phyloP scores from a whole-genome alignment of 1,140 invertebrate genomes.

The Heliconius hermathena region DNA sequence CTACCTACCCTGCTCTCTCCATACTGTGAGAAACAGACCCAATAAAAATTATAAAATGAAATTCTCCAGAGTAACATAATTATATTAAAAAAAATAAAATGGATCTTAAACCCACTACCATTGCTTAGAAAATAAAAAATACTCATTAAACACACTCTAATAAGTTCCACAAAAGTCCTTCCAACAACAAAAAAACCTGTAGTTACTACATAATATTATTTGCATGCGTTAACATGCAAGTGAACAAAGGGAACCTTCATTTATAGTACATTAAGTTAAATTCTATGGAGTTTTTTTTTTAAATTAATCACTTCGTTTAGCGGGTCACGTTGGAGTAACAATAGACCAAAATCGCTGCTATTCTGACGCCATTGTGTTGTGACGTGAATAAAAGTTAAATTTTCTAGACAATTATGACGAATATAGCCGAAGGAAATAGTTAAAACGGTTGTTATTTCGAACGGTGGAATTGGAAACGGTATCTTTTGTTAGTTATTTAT shows the following conservation, averaged over 20 bases:
- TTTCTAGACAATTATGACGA: conserved; percentile 25
- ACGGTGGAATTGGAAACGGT: conserved; percentile 1
- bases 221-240: conserved; percentile 27
- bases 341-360: conserved; percentile 26
- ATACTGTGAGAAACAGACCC: too few species aligned
- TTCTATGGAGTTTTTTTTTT: conserved; percentile 29
- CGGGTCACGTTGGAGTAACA: conserved; percentile 30
- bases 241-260: conserved; percentile 29
- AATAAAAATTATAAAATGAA: too few species aligned
- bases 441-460: conserved; percentile 18
- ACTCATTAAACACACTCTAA: too few species aligned
- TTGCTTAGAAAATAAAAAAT: too few species aligned
- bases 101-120: too few species aligned
- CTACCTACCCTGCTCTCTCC: too few species aligned
- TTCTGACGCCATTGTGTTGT: conserved; percentile 26
- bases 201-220: background rate
- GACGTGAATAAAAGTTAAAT: conserved; percentile 23
- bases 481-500: background rate
- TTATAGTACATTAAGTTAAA: conserved; percentile 28
- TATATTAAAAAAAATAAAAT: too few species aligned
- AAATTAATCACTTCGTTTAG: conserved; percentile 36
- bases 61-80: too few species aligned
- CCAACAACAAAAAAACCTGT: too few species aligned
- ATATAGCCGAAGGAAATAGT: conserved; percentile 23
- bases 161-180: too few species aligned